These are phyloP conservation scores for Arvicanthis niloticus DNA, from an alignment of 2,113 vertebrate genomes.

Conservation along the genomic window DNA sequence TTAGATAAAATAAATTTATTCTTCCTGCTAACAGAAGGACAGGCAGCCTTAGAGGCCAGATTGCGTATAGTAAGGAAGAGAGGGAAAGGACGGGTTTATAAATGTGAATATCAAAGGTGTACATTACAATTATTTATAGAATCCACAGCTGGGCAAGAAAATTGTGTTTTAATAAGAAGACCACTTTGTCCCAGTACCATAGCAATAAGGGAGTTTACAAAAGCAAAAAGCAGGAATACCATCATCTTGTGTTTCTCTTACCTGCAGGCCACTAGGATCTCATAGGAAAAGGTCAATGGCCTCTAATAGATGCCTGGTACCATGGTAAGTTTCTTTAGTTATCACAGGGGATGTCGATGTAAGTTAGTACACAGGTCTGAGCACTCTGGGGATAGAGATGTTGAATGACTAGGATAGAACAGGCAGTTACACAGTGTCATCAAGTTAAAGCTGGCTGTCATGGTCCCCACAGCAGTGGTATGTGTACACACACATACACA, in stretches of 20 bases:
- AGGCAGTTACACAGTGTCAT: not conserved
- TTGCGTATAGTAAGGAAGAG: rapidly evolving
- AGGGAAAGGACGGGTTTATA: not conserved
- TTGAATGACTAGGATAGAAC: not conserved
- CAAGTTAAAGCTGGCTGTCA: not conserved
- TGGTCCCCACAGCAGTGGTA: not conserved
- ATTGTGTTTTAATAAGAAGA: not conserved
- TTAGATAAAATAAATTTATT: no score
- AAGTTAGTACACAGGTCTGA: not conserved
- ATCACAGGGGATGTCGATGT: not conserved
- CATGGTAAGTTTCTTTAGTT: not conserved
- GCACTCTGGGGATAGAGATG: not conserved
- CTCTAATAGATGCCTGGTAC: not conserved
- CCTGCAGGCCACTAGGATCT: no score
- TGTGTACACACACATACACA: not conserved
- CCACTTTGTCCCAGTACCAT: not conserved
- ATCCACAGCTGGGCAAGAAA: not conserved
- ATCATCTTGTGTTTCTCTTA: not conserved
- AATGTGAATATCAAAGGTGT: not conserved
- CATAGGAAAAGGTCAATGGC: not conserved
- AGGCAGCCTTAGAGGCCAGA: not conserved
- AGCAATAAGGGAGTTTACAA: not conserved
- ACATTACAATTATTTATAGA: not conserved
- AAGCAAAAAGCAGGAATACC: no score
- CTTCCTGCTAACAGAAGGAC: not conserved